Base-by-base conservation (phyloP, 1,140 invertebrate species). In the Aphaenogaster ashmeadi region DNA sequence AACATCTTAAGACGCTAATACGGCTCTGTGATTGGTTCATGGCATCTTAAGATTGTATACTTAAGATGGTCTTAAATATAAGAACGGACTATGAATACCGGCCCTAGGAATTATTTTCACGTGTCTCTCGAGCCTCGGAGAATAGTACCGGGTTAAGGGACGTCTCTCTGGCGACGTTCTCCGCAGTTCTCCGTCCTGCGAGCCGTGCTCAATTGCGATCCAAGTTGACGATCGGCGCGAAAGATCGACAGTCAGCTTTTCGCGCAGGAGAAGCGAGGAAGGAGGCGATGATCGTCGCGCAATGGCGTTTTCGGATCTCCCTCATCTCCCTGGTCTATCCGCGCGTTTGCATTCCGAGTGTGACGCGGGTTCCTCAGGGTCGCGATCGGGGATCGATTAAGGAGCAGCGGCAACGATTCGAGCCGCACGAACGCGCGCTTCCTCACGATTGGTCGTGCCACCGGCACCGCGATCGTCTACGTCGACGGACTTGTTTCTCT, bases 401-500 rank as follows among this genome's bases (percentile, higher is more conserved):
- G 36, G 41, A 27, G 47, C 33, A 36, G 15, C n/a, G 47, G 9
- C 21, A 69, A 41, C 41, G 13, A 81, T 27, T 69, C 36, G 36
- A 81, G 21, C 36, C 13, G 38, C 18, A 50, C 41, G 67, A 33
- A 58, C 38, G 41, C 56, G 27, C 47, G 18, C 38, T 80, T 41
- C 60, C 5, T 33, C 60, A 58, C 50, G 74, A 79, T 80, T 80
- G 74, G 77, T 80, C 75, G 47, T 9, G 27, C 78, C 62, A 9
- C 18, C 44, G 27, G 62, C 62, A 9, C 18, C 44, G 18, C 72
- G 60, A 56, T 64, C 74, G 50, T 67, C 13, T 54, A 44, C 47
- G 72, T 64, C 58, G 38, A 33, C 72, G 3, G 38, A 69, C 78
- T 69, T 33, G 44, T 58, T 78, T 62, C 81, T 62, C 78, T 80